phyloP scores from a whole-genome alignment of 2,888 invertebrate genomes.

The Noctua pronuba region DNA sequence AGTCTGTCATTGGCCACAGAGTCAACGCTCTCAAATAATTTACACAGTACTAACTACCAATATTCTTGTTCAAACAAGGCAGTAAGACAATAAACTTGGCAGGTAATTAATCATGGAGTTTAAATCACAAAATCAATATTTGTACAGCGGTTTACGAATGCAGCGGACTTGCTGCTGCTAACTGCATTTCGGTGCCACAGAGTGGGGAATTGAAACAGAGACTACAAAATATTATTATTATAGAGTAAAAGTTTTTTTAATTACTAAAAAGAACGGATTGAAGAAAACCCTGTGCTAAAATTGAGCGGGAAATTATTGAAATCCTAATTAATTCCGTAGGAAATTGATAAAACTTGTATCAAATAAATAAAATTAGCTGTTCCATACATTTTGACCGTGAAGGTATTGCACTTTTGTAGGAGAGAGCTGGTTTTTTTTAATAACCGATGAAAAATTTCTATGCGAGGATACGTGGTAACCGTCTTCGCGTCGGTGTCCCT shows the following conservation, averaged over 20 bases:
- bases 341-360: neutral
- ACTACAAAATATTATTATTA: neutral
- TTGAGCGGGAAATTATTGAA: neutral
- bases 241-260: neutral
- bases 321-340: neutral
- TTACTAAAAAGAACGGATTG: neutral
- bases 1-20: neutral
- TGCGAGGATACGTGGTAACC: too few relatives aligned
- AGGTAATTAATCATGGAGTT: conserved; percentile 77
- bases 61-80: conserved; percentile 53
- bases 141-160: conserved; percentile 64
- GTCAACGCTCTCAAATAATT: conserved; percentile 48
- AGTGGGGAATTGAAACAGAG: conserved; percentile 23
- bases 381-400: too few relatives aligned
- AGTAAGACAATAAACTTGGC: conserved; percentile 75
- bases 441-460: too few relatives aligned
- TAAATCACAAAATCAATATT: conserved; percentile 80
- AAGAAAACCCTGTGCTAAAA: neutral
- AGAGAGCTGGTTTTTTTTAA: too few relatives aligned
- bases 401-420: too few relatives aligned
- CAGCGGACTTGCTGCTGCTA: conserved; percentile 57
- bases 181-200: conserved; percentile 60
- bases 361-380: too few relatives aligned
- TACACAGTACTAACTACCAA: conserved; percentile 44
- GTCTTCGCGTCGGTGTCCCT: too few relatives aligned